Base-by-base conservation (phyloP, 1,140 invertebrate species). In the Ptiloglossa arizonensis region DNA sequence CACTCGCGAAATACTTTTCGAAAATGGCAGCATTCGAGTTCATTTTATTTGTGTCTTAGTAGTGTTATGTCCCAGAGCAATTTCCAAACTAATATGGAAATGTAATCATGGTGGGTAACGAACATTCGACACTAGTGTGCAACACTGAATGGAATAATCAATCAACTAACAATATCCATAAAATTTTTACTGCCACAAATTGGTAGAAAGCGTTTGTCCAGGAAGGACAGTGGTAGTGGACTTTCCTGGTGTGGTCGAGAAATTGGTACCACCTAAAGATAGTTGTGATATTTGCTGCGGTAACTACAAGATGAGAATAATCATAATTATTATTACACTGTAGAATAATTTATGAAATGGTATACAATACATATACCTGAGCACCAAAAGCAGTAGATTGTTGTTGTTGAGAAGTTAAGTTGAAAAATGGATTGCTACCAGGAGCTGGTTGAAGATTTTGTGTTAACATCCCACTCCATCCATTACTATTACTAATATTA, bases 261-360 rank as follows among this genome's bases (percentile, higher is more conserved):
- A 91, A 56, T 64, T 73, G 59, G 90, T 86, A 52, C 87, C 88
- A 38, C 91, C 89, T 63, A 94, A 78, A 60, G 92, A 93, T 89
- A 94, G 91, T 80, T 92, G 89, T n/a, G 92, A 90, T 93, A 94
- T 94, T 88, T 94, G 94, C 82, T 94, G 93, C 22, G 94, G 93
- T 84, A 94, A 89, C 93, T 94, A 74, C 32, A 89, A 91, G 8
- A 44, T 48, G 24, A 72, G 63, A 69, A 69, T 44, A 46, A 48
- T 68, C 35, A 27, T 17, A 59, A 60, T 62, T 76, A n/a, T 66
- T 57, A 27, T 35, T 54, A 29, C 15, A 32, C 44, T 5, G n/a
- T n/a, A 35, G 9, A 67, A 27, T 52, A 24, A 17, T 9, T 32
- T 24, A 19, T 17, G 46, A 24, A 70, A n/a, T 69, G 17, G 11